Evolutionary conservation across 2,888 invertebrate genomes (phyloP).

Genomic region (Rhagonycha lutea): DNA sequence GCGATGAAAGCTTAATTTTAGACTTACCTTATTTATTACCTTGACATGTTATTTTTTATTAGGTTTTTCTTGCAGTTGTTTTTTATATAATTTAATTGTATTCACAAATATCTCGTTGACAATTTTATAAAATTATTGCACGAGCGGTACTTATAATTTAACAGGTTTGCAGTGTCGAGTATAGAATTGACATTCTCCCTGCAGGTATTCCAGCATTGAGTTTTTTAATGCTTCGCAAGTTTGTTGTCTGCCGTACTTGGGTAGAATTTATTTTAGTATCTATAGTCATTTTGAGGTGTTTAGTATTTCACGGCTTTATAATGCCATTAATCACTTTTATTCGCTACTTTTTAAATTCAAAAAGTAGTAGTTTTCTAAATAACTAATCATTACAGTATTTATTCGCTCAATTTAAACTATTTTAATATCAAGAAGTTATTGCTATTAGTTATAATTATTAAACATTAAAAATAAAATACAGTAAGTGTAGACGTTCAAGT

Average conservation of each 20-base stretch:
- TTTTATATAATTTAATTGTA: constrained; percentile 27
- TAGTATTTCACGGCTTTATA: background rate
- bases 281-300: background rate
- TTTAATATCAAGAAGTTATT: constrained; percentile 6
- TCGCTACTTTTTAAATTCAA: background rate
- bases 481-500: constrained; percentile 3
- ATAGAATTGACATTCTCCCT: constrained; percentile 9
- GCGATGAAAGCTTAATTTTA: no score
- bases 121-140: constrained; percentile 32
- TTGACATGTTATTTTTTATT: background rate
- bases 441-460: constrained; percentile 20
- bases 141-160: constrained; percentile 10
- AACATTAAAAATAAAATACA: constrained; percentile 1
- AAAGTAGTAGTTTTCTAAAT: background rate
- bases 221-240: background rate
- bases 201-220: background rate
- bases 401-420: constrained; percentile 4
- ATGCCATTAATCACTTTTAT: background rate
- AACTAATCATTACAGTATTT: background rate
- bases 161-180: constrained; percentile 13
- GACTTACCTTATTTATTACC: no score
- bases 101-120: constrained; percentile 31
- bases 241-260: background rate
- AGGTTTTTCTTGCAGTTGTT: background rate
- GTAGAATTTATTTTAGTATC: constrained; percentile 11